These are phyloP conservation scores for Brevimyrus niger DNA, from an alignment of 2,113 vertebrate species.

Conservation along the genomic window DNA sequence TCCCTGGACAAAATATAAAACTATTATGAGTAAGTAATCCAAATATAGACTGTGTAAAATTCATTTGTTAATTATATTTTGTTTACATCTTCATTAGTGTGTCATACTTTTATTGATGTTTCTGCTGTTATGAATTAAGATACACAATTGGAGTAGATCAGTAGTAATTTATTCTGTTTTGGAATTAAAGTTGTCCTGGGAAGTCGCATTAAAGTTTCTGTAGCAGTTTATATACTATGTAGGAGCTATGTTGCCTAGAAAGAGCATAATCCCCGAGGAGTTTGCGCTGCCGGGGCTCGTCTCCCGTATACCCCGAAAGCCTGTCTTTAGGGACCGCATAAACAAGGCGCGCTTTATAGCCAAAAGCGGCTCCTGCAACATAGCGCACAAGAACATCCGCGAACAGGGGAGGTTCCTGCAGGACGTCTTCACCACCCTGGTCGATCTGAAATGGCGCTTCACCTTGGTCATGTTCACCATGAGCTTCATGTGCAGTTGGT, in stretches of 20 bases:
- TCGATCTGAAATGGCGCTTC: constrained; percentile 97
- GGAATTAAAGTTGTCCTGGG: not conserved
- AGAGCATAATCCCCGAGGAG: constrained; percentile 97
- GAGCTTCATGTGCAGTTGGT: constrained; percentile 95
- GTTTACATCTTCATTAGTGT: not conserved
- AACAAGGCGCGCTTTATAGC: constrained; percentile 94
- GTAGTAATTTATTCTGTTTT: not conserved
- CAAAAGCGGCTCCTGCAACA: constrained; percentile 93
- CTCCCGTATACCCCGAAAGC: constrained; percentile 81
- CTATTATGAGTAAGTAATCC: not conserved
- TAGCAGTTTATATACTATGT: constrained; percentile 8
- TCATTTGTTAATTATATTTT: not conserved
- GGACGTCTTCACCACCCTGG: constrained; percentile 96
- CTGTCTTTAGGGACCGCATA: constrained; percentile 80
- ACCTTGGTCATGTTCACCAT: constrained; percentile 96
- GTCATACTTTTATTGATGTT: not conserved
- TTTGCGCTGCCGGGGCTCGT: constrained; percentile 84
- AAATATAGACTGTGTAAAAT: not conserved
- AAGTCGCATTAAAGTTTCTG: not conserved
- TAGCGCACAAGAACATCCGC: constrained; percentile 97
- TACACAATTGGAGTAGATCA: not conserved
- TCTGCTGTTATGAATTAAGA: not conserved
- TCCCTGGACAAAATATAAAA: not conserved
- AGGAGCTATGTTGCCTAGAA: constrained; percentile 79
- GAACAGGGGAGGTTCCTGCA: constrained; percentile 95